Evolutionary conservation across 2,888 invertebrate species (phyloP).

Genomic region (Tetragonula carbonaria): DNA sequence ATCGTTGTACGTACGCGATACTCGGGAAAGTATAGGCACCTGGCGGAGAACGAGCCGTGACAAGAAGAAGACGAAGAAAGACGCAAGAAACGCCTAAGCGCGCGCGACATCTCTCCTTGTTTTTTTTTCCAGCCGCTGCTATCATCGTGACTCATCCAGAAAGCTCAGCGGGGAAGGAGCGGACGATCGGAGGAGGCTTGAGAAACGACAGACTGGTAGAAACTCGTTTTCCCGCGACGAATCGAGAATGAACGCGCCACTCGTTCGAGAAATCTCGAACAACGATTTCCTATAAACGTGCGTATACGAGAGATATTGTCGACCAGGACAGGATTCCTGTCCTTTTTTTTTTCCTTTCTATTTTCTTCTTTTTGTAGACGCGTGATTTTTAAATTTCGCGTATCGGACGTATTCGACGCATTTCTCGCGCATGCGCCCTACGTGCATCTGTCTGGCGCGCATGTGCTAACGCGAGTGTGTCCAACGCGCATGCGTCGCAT

Average conservation of each 20-base stretch:
- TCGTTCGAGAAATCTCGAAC: conserved; percentile 35
- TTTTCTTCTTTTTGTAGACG: too few relatives aligned
- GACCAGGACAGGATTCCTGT: too few relatives aligned
- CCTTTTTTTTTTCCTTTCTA: too few relatives aligned
- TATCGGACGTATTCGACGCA: too few relatives aligned
- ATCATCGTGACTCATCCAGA: conserved; percentile 73
- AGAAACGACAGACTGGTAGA: conserved; percentile 52
- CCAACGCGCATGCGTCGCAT: too few relatives aligned
- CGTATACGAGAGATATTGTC: too few relatives aligned
- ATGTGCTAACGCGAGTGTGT: too few relatives aligned
- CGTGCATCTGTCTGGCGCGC: too few relatives aligned
- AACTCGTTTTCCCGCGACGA: conserved; percentile 59
- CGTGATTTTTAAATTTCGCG: too few relatives aligned
- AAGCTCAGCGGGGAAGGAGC: conserved; percentile 42
- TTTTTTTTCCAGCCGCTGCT: conserved; percentile 64
- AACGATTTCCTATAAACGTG: too few relatives aligned
- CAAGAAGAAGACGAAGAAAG: conserved; percentile 2
- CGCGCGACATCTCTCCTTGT: conserved; percentile 32
- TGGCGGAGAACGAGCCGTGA: conserved; percentile 24
- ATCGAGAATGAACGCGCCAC: conserved; percentile 48
- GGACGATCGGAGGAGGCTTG: conserved; percentile 21
- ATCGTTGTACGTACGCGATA: conserved; percentile 33
- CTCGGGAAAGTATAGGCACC: conserved; percentile 1
- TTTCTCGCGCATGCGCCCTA: too few relatives aligned
- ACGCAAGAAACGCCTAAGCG: background rate